Evolutionary conservation across 2,888 invertebrate genomes (phyloP), one percentile per base, ranked within the genome.

Genomic region (Noctua pronuba): DNA sequence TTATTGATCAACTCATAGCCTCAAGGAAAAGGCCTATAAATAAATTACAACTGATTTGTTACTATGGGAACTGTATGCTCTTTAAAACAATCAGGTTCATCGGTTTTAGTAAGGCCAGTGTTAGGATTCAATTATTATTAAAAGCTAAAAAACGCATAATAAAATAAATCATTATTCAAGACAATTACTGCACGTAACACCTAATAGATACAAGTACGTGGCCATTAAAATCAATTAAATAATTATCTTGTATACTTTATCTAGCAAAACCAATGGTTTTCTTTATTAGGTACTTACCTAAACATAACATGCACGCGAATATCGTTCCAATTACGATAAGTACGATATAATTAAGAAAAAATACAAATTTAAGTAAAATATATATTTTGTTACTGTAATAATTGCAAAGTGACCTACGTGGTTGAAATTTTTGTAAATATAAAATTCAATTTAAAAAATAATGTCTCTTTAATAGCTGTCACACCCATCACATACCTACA

Each of bases 1-100:
- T 83, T 49, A 73, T 49, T 70, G 28, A 62, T 21, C 58, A 44
- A 80, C 31, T n/a, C 11, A 28, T 70, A 52, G 83, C 82, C 83
- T 58, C 41, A 58, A 71, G 79, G 65, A 60, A 69, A n/a, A 21
- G 0, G 10, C 13, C 24, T 67, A 38, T 64, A 64, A 79, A 71
- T 83, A 67, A 74, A 62, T 79, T 44, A 67, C 7, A 38, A 83
- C 49, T 10, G 46, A 10, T 49, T 62, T 67, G 46, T 67, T 55
- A 55, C 65, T 35, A 49, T 77, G 38, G n/a, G 38, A 69, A 52
- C n/a, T 60, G 35, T 66, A 2, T n/a, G 58, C 10, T 75, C 21
- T 65, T 16, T 18, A 41, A 69, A 73, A 66, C 18, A 2, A 21
- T 52, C n/a, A 16, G 31, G 0, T 24, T 67, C 5, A 7, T 41